These are phyloP conservation scores for Eupithecia dodoneata DNA, from an alignment of 2,888 invertebrate species.

Conservation along the genomic window DNA sequence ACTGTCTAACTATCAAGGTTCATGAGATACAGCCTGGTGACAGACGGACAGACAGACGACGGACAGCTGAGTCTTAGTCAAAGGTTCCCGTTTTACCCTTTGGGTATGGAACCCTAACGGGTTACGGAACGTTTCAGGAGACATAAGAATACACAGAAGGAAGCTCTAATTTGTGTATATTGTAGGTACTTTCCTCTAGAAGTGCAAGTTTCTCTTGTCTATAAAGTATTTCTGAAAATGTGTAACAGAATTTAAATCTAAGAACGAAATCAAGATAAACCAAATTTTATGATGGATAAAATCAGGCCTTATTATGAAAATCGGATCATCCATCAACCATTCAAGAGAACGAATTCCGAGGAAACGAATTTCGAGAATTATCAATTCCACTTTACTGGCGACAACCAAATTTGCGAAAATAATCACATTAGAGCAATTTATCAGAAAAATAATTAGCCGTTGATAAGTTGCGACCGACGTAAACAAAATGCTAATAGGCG, in stretches of 20 bases:
- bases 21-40: too few species aligned
- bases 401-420: neutral
- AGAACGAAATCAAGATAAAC: neutral
- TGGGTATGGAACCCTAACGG: too few species aligned
- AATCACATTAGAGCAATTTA: slow-evolving; percentile 26
- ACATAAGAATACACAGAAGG: neutral
- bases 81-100: too few species aligned
- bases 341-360: neutral
- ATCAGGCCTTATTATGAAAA: neutral
- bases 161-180: neutral
- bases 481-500: slow-evolving; percentile 23
- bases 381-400: neutral
- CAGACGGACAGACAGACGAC: too few species aligned
- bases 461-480: slow-evolving; percentile 11
- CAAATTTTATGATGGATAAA: neutral
- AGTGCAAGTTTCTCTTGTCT: neutral
- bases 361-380: neutral
- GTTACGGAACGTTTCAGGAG: too few species aligned
- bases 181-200: neutral
- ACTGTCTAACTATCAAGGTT: too few species aligned
- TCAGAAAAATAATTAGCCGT: slow-evolving; percentile 19
- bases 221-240: neutral
- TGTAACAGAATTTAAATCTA: neutral
- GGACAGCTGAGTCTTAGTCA: too few species aligned
- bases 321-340: neutral